Percentiles rank a stretch among this genome's conserved stretches.
These are phyloP conservation scores for Salpingus planirostris DNA, from an alignment of 2,888 invertebrate genomes.

Conservation along the genomic window DNA sequence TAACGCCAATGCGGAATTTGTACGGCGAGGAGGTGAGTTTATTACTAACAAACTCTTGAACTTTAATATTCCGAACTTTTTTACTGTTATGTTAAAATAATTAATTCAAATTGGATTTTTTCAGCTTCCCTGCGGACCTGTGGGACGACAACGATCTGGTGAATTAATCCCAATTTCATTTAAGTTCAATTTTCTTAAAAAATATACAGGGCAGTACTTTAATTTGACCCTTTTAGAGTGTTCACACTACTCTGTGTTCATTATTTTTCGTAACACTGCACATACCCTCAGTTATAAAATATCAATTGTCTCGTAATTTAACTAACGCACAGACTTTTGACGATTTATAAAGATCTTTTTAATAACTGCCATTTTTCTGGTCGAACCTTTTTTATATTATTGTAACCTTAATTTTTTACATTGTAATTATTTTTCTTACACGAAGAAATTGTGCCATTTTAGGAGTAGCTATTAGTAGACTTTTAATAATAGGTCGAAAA, in stretches of 20 bases:
- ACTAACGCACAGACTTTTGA: slow-evolving; percentile 27
- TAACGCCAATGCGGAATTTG: too few relatives aligned
- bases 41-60: too few relatives aligned
- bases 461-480: slow-evolving; percentile 28
- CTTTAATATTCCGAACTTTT: too few relatives aligned
- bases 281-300: too few relatives aligned
- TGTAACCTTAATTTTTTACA: slow-evolving; percentile 20
- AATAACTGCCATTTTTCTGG: slow-evolving; percentile 37
- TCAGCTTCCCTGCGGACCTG: slow-evolving; percentile 26
- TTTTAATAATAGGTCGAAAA: too few relatives aligned
- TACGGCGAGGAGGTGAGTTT: too few relatives aligned
- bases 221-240: slow-evolving; percentile 21
- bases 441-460: slow-evolving; percentile 39
- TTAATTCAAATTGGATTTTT: slow-evolving; percentile 16
- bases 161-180: slow-evolving; percentile 23
- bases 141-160: slow-evolving; percentile 25
- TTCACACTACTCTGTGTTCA: slow-evolving; percentile 33
- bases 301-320: slow-evolving; percentile 1
- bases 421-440: slow-evolving; percentile 21
- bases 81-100: neutral
- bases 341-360: too few relatives aligned
- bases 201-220: slow-evolving; percentile 15
- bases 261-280: slow-evolving; percentile 19
- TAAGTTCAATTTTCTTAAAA: too few relatives aligned
- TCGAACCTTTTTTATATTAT: slow-evolving; percentile 34